Evolutionary conservation across 2,797 vertebrate species (phyloP).

Genomic region (Myioborus miniatus): DNA sequence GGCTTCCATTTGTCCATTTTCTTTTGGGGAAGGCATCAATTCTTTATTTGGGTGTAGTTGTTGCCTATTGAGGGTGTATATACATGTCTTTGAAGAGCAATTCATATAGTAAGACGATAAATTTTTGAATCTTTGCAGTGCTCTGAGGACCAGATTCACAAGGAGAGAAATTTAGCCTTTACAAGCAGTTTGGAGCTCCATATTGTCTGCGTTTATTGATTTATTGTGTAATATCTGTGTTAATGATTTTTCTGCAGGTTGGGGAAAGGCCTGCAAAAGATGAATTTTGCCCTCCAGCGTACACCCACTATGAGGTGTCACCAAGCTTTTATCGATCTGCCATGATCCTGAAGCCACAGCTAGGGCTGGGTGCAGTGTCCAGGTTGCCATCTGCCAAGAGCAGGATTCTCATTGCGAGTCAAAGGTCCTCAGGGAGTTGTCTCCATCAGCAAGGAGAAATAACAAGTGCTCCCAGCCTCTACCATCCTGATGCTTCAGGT

Average conservation of each 20-base stretch:
- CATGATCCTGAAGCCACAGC: constrained; percentile 89
- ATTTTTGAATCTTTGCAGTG: not conserved
- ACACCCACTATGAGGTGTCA: constrained; percentile 80
- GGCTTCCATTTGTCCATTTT: not conserved
- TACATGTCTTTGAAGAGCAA: rapidly evolving
- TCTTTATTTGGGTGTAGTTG: not conserved
- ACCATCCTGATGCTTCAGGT: constrained; percentile 84
- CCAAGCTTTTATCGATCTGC: constrained; percentile 84
- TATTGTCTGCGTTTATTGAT: not conserved
- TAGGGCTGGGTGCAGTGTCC: constrained; percentile 89
- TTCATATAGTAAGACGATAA: not conserved
- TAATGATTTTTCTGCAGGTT: constrained; percentile 64
- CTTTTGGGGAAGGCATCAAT: not conserved
- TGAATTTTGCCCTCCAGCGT: constrained; percentile 76
- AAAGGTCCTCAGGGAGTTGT: constrained; percentile 78
- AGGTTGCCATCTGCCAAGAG: constrained; percentile 86
- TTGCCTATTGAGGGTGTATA: not conserved
- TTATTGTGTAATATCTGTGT: not conserved
- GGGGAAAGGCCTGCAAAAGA: constrained; percentile 76
- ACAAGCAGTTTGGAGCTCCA: not conserved
- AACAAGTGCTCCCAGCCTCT: constrained; percentile 70
- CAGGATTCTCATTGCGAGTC: constrained; percentile 84
- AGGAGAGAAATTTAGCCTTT: not conserved
- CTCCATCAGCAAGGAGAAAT: constrained; percentile 82
- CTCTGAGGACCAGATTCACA: not conserved